Conservation (phyloP, 2,888 invertebrate genomes). For the Dryobota labecula region DNA sequence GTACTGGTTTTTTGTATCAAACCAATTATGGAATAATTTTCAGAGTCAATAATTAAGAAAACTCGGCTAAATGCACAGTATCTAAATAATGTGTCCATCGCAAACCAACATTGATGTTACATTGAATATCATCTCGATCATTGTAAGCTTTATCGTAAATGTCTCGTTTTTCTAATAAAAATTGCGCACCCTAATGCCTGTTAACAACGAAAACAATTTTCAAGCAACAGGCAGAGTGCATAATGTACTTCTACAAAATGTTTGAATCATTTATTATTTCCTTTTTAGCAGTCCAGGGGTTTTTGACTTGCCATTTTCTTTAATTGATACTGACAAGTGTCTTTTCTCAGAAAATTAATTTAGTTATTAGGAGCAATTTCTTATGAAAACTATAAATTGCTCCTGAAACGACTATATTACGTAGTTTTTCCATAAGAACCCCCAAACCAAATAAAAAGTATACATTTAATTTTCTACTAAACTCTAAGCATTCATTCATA, state of each 20-base stretch:
- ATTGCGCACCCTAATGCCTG: conserved; percentile 30
- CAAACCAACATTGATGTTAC: not conserved
- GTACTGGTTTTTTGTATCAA: too few relatives aligned
- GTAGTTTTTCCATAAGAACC: not conserved
- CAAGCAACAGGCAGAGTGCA: conserved; percentile 69
- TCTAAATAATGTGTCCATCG: not conserved
- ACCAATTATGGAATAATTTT: too few relatives aligned
- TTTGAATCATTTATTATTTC: conserved; percentile 23
- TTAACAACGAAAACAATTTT: conserved; percentile 59
- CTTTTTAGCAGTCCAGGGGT: not conserved
- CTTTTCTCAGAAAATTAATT: not conserved
- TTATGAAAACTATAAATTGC: not conserved
- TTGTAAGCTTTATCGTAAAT: not conserved
- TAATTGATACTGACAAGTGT: not conserved
- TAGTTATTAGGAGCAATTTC: not conserved
- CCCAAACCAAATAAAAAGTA: conserved; percentile 20
- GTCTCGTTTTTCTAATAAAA: not conserved
- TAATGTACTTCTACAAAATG: conserved; percentile 46
- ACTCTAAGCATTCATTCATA: conserved; percentile 40
- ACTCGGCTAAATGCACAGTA: not conserved
- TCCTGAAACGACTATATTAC: not conserved
- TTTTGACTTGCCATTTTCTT: not conserved
- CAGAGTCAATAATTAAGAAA: not conserved
- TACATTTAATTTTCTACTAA: conserved; percentile 16
- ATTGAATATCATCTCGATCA: too few relatives aligned